phyloP scores from a whole-genome alignment of 1,140 invertebrate species.

The Akabosia matsudoensis region DNA sequence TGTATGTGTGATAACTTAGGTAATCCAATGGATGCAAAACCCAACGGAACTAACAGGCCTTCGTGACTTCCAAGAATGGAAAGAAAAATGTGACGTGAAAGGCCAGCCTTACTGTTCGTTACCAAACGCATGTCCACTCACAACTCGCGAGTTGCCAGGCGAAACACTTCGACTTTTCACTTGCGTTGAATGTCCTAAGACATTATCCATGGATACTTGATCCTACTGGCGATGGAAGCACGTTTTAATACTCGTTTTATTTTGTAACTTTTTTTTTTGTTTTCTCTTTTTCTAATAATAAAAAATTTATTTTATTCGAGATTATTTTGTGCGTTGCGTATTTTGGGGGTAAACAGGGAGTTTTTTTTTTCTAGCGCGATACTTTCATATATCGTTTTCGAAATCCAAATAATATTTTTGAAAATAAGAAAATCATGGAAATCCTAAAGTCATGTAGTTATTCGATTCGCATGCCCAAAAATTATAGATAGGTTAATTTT shows the following conservation, averaged over 20 bases:
- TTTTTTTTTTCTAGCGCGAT: too few relatives aligned
- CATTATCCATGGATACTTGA: constrained; percentile 94
- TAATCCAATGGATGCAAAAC: constrained; percentile 96
- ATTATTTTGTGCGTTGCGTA: background rate
- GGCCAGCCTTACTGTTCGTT: constrained; percentile 87
- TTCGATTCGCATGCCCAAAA: too few relatives aligned
- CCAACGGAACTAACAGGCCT: constrained; percentile 82
- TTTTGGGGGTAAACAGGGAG: too few relatives aligned
- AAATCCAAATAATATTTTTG: too few relatives aligned
- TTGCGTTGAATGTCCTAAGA: constrained; percentile 91
- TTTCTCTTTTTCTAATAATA: background rate
- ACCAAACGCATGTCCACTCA: constrained; percentile 84
- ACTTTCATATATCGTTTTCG: too few relatives aligned
- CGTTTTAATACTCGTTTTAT: constrained; percentile 52
- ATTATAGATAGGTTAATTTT: too few relatives aligned
- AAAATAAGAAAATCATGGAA: too few relatives aligned
- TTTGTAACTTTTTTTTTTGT: background rate
- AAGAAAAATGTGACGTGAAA: constrained; percentile 91
- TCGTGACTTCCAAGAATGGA: constrained; percentile 90
- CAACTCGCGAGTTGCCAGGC: constrained; percentile 82
- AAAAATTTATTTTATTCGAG: constrained; percentile 1
- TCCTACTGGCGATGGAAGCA: constrained; percentile 89
- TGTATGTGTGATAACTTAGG: constrained; percentile 54
- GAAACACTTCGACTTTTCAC: constrained; percentile 89
- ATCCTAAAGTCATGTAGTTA: too few relatives aligned